phyloP scores from a whole-genome alignment of 2,888 invertebrate genomes.

The Agrypnus murinus region DNA sequence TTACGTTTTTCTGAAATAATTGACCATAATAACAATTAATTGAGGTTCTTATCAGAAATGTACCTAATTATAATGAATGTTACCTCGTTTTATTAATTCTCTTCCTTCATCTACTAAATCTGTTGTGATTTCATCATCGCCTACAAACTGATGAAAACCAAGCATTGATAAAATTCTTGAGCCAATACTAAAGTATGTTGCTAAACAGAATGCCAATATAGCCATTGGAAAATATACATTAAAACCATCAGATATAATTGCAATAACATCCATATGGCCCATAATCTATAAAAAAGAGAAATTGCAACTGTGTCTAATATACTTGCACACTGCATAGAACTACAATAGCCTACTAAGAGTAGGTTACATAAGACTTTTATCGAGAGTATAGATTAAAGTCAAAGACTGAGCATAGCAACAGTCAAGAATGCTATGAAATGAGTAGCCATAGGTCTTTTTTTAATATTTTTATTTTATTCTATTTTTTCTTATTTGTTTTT shows the following conservation, averaged over 20 bases:
- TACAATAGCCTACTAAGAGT: no score
- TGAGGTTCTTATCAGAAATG: no score
- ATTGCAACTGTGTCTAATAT: slow-evolving; percentile 18
- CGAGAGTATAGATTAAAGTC: no score
- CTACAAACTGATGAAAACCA: slow-evolving; percentile 98
- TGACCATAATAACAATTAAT: no score
- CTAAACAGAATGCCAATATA: slow-evolving; percentile 92
- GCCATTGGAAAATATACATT: slow-evolving; percentile 99
- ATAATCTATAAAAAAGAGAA: slow-evolving; percentile 80
- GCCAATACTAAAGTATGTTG: slow-evolving; percentile 96
- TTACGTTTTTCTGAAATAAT: slow-evolving; percentile 81
- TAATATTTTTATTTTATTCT: no score
- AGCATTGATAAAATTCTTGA: slow-evolving; percentile 91
- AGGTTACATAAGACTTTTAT: no score
- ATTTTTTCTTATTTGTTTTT: no score
- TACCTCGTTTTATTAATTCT: slow-evolving; percentile 92
- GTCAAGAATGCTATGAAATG: no score
- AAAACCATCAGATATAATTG: slow-evolving; percentile 97
- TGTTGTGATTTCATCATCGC: slow-evolving; percentile 93
- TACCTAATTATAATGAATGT: no score
- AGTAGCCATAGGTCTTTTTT: no score
- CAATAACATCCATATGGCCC: slow-evolving; percentile 99
- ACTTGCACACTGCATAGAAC: no score
- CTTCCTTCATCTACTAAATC: slow-evolving; percentile 96
- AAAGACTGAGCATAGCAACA: no score